A percentile compares a stretch with the other conserved stretches of the same genome.
These are phyloP conservation scores for Apomyelois bistriatella DNA, from an alignment of 2,888 invertebrate species.

Conservation along the genomic window DNA sequence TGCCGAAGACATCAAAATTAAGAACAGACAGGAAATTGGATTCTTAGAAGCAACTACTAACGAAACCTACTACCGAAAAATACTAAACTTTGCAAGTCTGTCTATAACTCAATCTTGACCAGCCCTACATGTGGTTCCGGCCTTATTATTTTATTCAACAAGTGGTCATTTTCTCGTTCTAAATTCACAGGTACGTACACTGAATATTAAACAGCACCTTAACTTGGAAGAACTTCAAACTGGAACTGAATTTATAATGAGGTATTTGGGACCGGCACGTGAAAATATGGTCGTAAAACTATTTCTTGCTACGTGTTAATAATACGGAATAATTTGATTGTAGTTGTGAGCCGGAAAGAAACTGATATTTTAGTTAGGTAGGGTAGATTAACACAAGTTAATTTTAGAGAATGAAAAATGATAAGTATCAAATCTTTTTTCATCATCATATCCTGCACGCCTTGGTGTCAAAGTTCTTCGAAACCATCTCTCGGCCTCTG, in stretches of 20 bases:
- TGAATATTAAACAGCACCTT: constrained; percentile 24
- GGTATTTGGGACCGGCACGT: constrained; percentile 5
- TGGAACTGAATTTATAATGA: constrained; percentile 22
- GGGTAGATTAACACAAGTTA: no score
- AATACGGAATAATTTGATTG: neutral
- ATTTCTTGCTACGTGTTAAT: neutral
- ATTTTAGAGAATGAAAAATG: no score
- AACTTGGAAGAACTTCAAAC: constrained; percentile 17
- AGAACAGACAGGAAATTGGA: no score
- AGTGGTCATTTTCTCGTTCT: constrained; percentile 27
- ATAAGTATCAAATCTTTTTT: no score
- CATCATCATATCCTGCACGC: no score
- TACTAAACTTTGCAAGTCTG: no score
- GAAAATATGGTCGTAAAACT: neutral
- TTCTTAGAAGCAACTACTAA: no score
- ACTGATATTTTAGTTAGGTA: neutral
- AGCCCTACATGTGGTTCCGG: neutral
- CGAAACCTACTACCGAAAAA: no score
- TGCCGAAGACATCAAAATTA: no score
- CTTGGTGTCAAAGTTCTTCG: no score
- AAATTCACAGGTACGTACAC: constrained; percentile 17
- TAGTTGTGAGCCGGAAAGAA: neutral
- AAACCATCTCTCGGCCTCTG: no score
- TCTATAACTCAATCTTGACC: neutral
- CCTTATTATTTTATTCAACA: constrained; percentile 32